phyloP scores from a whole-genome alignment of 1,140 invertebrate species.

The Ooceraea biroi region DNA sequence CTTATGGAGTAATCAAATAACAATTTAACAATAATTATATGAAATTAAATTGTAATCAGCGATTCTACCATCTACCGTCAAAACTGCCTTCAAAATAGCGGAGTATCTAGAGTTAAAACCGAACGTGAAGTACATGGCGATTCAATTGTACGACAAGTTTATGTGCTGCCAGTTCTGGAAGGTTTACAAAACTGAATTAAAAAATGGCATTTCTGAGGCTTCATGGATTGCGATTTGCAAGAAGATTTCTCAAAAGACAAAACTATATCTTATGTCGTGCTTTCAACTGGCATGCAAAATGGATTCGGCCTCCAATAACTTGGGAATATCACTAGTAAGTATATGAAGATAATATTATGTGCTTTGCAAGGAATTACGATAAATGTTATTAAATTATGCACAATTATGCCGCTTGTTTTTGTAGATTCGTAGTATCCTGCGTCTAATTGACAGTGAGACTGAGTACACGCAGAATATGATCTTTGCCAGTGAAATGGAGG shows the following conservation, averaged over 20 bases:
- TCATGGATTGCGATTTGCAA: conserved; percentile 62
- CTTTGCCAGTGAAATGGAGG: conserved; percentile 73
- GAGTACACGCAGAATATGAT: conserved; percentile 69
- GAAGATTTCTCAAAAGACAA: conserved; percentile 64
- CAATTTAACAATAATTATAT: conserved; percentile 8
- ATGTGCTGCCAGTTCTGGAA: conserved; percentile 78
- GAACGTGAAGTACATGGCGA: conserved; percentile 78
- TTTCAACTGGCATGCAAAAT: conserved; percentile 82
- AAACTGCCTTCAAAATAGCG: conserved; percentile 75
- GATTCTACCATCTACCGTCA: conserved; percentile 71
- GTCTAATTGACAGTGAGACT: conserved; percentile 66
- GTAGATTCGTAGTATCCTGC: conserved; percentile 72
- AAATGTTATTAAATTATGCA: neutral
- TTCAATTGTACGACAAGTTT: conserved; percentile 81
- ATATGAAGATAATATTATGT: conserved; percentile 45
- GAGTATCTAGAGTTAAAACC: conserved; percentile 71
- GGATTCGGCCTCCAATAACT: conserved; percentile 69
- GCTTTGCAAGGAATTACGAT: neutral
- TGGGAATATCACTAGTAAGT: conserved; percentile 78
- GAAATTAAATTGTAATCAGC: conserved; percentile 66
- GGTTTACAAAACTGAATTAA: conserved; percentile 59
- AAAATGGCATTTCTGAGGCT: conserved; percentile 3
- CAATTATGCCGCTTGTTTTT: conserved; percentile 9
- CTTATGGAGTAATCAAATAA: neutral
- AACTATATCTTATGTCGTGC: conserved; percentile 77